Evolutionary conservation across 2,888 invertebrate species (phyloP).

Genomic region (Watsonalla cultraria): DNA sequence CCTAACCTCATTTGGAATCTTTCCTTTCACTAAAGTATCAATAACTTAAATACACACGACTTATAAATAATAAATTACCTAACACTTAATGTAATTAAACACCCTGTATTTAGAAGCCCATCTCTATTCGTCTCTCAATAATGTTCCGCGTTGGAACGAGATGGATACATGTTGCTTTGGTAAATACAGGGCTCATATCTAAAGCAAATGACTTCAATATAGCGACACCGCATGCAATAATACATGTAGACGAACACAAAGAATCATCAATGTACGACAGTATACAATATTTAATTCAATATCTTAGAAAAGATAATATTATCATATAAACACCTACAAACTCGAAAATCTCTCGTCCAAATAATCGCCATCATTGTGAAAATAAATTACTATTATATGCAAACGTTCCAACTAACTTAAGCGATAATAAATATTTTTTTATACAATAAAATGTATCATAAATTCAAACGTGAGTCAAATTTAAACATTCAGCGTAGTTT

Average conservation of each 20-base stretch:
- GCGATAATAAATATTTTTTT: conserved; percentile 75
- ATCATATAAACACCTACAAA: conserved; percentile 60
- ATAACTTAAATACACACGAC: conserved; percentile 68
- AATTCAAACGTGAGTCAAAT: conserved; percentile 76
- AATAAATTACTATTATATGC: conserved; percentile 74
- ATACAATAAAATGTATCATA: conserved; percentile 78
- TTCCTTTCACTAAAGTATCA: conserved; percentile 66
- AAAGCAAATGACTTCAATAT: conserved; percentile 17
- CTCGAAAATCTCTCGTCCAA: conserved; percentile 54
- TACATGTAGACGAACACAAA: conserved; percentile 50
- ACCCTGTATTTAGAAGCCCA: conserved; percentile 9
- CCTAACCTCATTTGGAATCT: conserved; percentile 72
- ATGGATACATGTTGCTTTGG: conserved; percentile 6
- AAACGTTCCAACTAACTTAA: conserved; percentile 75
- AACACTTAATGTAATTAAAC: conserved; percentile 25
- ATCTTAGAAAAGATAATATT: conserved; percentile 55
- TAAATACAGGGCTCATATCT: conserved; percentile 2
- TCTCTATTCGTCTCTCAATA: conserved; percentile 8
- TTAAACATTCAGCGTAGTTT: conserved; percentile 72
- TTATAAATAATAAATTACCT: conserved; percentile 61
- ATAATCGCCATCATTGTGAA: conserved; percentile 59
- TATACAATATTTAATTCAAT: conserved; percentile 46
- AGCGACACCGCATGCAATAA: conserved; percentile 43
- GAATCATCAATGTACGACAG: conserved; percentile 39
- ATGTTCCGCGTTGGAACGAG: conserved; percentile 13